Conservation (phyloP, 2,113 vertebrate genomes). For the Syngnathoides biaculeatus region DNA sequence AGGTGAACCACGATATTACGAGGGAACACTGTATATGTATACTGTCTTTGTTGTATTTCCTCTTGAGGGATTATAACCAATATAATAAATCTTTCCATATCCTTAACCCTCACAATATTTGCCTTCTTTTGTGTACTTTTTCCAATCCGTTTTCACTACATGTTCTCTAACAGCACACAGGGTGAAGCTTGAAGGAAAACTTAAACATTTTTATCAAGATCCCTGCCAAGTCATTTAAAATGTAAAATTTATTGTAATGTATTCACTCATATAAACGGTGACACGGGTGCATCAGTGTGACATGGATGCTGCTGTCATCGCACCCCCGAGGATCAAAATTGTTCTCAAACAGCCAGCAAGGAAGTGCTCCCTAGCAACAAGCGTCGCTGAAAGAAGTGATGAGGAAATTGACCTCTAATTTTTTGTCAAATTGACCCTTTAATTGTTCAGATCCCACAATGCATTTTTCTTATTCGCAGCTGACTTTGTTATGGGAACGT, state of each 20-base stretch:
- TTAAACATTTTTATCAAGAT: background rate
- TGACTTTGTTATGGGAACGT: constrained; percentile 45
- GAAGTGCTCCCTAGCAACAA: constrained; percentile 52
- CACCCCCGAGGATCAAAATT: constrained; percentile 43
- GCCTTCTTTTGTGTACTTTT: background rate
- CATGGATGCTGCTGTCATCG: constrained; percentile 33
- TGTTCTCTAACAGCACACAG: background rate
- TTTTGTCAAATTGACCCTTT: constrained; percentile 36
- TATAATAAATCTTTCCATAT: too few relatives aligned
- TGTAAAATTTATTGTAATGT: constrained; percentile 8
- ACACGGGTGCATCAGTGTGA: constrained; percentile 30
- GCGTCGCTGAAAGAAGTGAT: constrained; percentile 21
- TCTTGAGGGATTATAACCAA: too few relatives aligned
- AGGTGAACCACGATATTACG: too few relatives aligned
- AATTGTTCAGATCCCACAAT: constrained; percentile 23
- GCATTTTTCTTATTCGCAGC: constrained; percentile 42
- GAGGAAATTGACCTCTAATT: constrained; percentile 40
- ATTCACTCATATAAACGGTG: constrained; percentile 6
- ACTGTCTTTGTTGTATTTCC: too few relatives aligned
- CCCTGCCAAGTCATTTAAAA: background rate
- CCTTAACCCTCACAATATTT: background rate
- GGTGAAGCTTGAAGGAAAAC: constrained; percentile 14
- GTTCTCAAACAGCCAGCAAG: constrained; percentile 34
- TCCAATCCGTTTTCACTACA: background rate
- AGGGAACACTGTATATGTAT: too few relatives aligned